Evolutionary conservation across 2,888 invertebrate species (phyloP), one percentile per base, ranked within the genome.

Genomic region (Carabus problematicus): DNA sequence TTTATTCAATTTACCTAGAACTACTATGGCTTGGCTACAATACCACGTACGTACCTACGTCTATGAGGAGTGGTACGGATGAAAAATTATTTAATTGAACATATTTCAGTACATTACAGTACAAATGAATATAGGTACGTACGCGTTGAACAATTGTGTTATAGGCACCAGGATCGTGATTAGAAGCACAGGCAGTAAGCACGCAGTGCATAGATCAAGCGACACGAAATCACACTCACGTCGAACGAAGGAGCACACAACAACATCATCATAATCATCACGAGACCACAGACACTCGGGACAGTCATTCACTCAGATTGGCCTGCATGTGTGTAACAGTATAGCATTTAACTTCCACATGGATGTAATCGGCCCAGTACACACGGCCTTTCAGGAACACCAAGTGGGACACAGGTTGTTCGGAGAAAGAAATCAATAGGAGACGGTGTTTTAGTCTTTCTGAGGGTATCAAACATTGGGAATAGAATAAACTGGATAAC

Each of bases 391-490:
- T 66, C 70, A 71, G 71, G 29, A 29, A 29, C 45, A 68, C 61
- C 71, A 47, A 72, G 70, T 70, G 72, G 72, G 68, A 60, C 40
- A 66, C 60, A 75, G 55, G 61, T 45, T 69, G 29, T 29, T 29
- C 29, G 29, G 29, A 29, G 6, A 29, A 29, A 29, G 29, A 29
- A 29, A 29, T 29, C 29, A 29, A 29, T 29, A 2, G 78, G 76
- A 77, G 75, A 75, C 75, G 75, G 61, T 74, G 47, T n/a, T 12
- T 62, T 45, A 19, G 40, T 52, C 41, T 41, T 66, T 62, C 66
- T 69, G 74, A 14, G 42, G 52, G 47, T 29, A 29, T 29, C 29
- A 29, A 29, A 29, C 29, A 29, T 29, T 29, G 29, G 29, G 29
- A 29, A 29, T 29, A 29, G 29, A 29, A 29, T 29, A 29, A 29